These are phyloP conservation scores for Aotus griseimembra DNA, from an alignment of 2,797 vertebrate species.

Conservation along the genomic window DNA sequence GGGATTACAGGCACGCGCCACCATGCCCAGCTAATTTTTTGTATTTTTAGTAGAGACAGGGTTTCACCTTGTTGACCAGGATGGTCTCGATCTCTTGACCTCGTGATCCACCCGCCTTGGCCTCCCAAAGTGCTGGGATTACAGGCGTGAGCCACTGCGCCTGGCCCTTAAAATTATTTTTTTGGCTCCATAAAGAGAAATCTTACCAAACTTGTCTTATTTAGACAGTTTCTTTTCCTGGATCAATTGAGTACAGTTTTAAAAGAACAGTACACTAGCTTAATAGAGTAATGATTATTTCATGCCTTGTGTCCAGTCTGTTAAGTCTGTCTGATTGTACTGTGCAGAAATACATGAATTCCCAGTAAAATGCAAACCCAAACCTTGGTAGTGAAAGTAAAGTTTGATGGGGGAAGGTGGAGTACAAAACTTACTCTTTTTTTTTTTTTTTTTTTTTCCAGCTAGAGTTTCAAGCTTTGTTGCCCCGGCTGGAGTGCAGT, in stretches of 20 bases:
- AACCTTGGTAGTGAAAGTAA: background rate
- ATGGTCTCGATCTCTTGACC: too few species aligned
- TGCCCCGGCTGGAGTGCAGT: background rate
- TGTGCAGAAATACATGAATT: background rate
- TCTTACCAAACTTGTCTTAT: background rate
- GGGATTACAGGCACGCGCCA: too few species aligned
- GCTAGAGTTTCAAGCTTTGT: too few species aligned
- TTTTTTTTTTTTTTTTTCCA: too few species aligned
- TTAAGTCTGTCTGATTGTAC: background rate
- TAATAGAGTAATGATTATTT: background rate
- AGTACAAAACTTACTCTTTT: too few species aligned
- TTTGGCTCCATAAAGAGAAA: background rate
- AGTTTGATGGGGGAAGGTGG: background rate
- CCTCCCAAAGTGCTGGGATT: too few species aligned
- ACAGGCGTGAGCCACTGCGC: too few species aligned
- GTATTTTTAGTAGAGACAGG: too few species aligned
- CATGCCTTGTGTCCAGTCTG: background rate
- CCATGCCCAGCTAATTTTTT: too few species aligned
- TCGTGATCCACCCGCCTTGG: too few species aligned
- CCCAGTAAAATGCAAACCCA: background rate
- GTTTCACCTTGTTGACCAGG: too few species aligned
- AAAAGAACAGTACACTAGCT: background rate
- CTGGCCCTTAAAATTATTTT: background rate
- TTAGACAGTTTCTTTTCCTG: conserved; percentile 1
- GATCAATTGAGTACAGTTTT: background rate